Evolutionary conservation across 2,888 invertebrate species (phyloP), one percentile per base, ranked within the genome.

Genomic region (Melanargia galathea): DNA sequence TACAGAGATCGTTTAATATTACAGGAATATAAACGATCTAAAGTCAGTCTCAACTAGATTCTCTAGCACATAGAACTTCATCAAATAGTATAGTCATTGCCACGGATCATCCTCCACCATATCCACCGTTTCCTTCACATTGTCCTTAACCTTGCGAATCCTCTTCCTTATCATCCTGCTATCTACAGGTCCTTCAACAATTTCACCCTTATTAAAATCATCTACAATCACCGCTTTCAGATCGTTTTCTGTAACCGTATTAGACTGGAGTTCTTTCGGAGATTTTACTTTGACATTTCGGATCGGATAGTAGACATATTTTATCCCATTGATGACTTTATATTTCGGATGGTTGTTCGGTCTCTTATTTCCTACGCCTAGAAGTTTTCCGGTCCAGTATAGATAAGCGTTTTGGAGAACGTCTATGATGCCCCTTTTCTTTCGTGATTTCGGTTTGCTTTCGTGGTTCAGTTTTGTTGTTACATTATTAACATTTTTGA

Each of bases 61-160:
- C 2, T 89, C 88, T 49, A 90, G 73, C 65, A 87, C 81, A 63
- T 87, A 87, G 7, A 90, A 83, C 69, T 90, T 89, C 81, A 88
- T 78, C 49, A 87, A 71, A 73, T 90, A 90, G 82, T 76, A 90
- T 91, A 91, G 90, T 91, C 90, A 91, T 87, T 88, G 79, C 90
- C 90, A 90, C 0, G 89, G 88, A 77, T 86, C 86, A 1, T 89
- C 87, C 1, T 90, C 90, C 1, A 90, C 61, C 0, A 84, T 84
- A 1, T 90, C 90, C 1, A 90, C 61, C 0, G 84, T 85, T 33
- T 87, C 84, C 43, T 82, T 85, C 16, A 88, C 75, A 26, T 78
- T 76, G 24, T 87, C 79, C 56, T 85, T 87, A 70, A 89, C 80
- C 69, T 85, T 83, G 43, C 78, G 74, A 55, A 88, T 75, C 51